Base-by-base conservation (phyloP, 2,797 vertebrate genomes). In the Peromyscus melanophrys region DNA sequence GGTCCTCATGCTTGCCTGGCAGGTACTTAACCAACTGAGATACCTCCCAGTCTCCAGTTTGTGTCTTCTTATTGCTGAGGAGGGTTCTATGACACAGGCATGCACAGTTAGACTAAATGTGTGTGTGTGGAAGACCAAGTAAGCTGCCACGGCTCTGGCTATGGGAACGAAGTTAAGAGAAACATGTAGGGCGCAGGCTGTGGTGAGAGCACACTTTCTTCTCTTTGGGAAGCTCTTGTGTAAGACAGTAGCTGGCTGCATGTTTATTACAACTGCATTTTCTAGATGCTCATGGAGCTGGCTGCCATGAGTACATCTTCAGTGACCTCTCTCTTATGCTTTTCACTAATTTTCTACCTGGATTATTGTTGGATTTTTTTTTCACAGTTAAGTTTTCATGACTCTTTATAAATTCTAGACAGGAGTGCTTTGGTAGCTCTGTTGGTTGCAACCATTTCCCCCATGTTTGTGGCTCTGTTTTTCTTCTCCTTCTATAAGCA, bases 321-420 rank as follows among this genome's bases (percentile, higher is more conserved):
- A 67, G 49, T 8, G 40, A 13, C 11, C 11, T 10, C n/a, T 40
- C 34, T 69, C 78, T 76, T 4, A 1, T 2, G n/a, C 77, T 34
- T 77, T 82, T 43, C 71, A 71, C 14, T 77, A 34, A 23, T 88
- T 63, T 96, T 83, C 92, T 85, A 69, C 34, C 17, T 67, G 34
- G 7, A 27, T n/a, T 23, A 19, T 27, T 40, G 29, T 40, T 63
- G 55, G 34, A 52, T 59, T 71, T 80, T 34, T 46, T 55, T 25
- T 61, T 34, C 29, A 52, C 31, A 75, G 63, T 89, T 92, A 55
- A 9, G 10, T 65, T 80, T 93, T 88, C 9, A 1, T 29, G 14
- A 43, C 40, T 67, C 25, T 84, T 75, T 76, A 2, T 55, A 25
- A n/a, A 59, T 49, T 92, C 71, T 92, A 76, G 49, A 19, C 55